A percentile compares a stretch with the other conserved stretches of the same genome.
These are phyloP conservation scores for Oncopeltus fasciatus DNA, from an alignment of 1,140 invertebrate genomes.

Conservation along the genomic window DNA sequence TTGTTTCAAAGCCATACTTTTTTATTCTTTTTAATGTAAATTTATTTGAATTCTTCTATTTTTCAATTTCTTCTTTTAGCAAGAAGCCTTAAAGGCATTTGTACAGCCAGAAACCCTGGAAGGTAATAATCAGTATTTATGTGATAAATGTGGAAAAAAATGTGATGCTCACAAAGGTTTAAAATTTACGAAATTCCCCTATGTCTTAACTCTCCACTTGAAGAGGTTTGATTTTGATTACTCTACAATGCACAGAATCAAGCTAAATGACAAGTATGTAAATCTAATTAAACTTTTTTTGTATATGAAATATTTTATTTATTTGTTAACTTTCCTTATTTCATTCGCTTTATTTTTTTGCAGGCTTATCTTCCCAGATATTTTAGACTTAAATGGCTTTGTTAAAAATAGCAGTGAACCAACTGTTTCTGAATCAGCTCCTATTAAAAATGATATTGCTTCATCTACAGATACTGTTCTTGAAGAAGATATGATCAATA, in stretches of 20 bases:
- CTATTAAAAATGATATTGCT: conserved; percentile 50
- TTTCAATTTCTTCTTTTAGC: conserved; percentile 32
- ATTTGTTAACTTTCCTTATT: too few species aligned
- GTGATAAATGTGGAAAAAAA: conserved; percentile 76
- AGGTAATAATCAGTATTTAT: conserved; percentile 79
- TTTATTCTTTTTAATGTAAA: not conserved
- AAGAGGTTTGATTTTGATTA: conserved; percentile 90
- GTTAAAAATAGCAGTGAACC: conserved; percentile 37
- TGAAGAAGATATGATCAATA: conserved; percentile 44
- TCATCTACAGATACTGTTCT: conserved; percentile 42
- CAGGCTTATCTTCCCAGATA: conserved; percentile 73
- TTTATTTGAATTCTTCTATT: conserved; percentile 16
- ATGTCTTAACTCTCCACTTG: conserved; percentile 73
- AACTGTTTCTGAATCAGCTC: too few species aligned
- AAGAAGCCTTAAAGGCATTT: conserved; percentile 73
- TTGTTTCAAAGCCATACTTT: not conserved
- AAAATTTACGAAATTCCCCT: conserved; percentile 78
- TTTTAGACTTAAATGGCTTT: conserved; percentile 67
- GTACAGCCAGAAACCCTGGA: conserved; percentile 73
- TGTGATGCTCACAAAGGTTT: conserved; percentile 86
- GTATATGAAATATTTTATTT: too few species aligned
- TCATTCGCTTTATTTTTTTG: conserved; percentile 25
- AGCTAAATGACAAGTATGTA: conserved; percentile 79
- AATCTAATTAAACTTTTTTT: too few species aligned
- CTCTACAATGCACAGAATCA: conserved; percentile 69